Conservation (phyloP, 2,888 invertebrate species). For the Sepiola atlantica region DNA sequence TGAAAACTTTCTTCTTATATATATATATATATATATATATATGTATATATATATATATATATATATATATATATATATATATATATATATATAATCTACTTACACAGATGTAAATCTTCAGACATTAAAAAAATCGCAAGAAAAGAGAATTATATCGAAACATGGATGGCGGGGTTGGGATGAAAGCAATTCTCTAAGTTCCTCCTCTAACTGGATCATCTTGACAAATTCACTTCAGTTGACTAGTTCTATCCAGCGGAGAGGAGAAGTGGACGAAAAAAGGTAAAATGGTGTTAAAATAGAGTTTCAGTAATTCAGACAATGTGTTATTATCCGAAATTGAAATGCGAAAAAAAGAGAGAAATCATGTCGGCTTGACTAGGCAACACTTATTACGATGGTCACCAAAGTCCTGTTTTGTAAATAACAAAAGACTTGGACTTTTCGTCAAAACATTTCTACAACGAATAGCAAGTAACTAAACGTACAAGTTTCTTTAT, state of each 20-base stretch:
- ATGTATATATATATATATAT: neutral
- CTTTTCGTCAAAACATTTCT: neutral
- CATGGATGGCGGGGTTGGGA: neutral
- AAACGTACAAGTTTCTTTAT: no score
- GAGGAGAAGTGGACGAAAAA: neutral
- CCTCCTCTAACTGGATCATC: neutral
- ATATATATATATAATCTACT: neutral
- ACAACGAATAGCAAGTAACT: no score
- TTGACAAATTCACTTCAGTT: neutral
- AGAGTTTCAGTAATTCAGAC: neutral
- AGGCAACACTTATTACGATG: neutral
- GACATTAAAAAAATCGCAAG: neutral
- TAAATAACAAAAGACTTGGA: neutral
- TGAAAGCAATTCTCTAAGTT: neutral
- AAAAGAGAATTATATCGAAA: neutral
- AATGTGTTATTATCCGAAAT: neutral
- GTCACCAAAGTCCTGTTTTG: neutral
- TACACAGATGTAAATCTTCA: neutral
- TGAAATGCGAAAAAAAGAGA: neutral
- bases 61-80: neutral
- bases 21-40: neutral
- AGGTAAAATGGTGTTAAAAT: neutral
- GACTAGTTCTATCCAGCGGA: neutral
- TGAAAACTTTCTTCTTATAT: neutral
- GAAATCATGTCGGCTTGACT: neutral